A percentile compares a stretch with the other conserved stretches of the same genome.
These are phyloP conservation scores for Burhinus oedicnemus DNA, from an alignment of 2,113 vertebrate species.

Conservation along the genomic window DNA sequence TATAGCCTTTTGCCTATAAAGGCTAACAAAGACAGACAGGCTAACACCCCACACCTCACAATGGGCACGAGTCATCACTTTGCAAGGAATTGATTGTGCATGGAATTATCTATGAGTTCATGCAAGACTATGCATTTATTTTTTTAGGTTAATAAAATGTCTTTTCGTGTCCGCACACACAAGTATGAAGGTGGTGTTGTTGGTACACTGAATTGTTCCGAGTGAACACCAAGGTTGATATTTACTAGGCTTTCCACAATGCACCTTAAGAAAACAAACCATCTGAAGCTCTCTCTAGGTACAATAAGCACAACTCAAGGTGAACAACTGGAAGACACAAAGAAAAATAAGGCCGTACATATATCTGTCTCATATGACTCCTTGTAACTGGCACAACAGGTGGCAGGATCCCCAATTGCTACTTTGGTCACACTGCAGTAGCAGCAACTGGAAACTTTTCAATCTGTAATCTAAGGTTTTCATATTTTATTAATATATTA, in stretches of 20 bases:
- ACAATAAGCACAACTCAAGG: neutral
- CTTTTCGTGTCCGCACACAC: fast-evolving
- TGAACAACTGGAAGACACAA: neutral
- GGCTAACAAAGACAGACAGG: neutral
- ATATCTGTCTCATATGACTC: neutral
- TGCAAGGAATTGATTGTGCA: neutral
- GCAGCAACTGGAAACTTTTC: neutral
- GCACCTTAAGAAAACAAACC: neutral
- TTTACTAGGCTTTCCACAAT: neutral
- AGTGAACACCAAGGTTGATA: neutral
- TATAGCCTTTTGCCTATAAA: neutral
- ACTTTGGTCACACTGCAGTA: neutral
- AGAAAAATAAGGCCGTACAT: neutral
- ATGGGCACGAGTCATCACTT: fast-evolving
- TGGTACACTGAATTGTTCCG: neutral
- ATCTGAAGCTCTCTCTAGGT: neutral
- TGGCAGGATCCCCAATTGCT: neutral
- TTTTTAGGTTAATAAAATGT: neutral
- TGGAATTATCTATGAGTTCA: neutral
- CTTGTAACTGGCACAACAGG: neutral
- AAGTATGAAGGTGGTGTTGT: neutral
- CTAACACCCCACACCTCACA: neutral
- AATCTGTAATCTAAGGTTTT: neutral
- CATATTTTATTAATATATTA: neutral
- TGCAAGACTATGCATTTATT: fast-evolving